Conservation (phyloP, 2,113 vertebrate genomes). For the Stomatorhinus ivindoensis region DNA sequence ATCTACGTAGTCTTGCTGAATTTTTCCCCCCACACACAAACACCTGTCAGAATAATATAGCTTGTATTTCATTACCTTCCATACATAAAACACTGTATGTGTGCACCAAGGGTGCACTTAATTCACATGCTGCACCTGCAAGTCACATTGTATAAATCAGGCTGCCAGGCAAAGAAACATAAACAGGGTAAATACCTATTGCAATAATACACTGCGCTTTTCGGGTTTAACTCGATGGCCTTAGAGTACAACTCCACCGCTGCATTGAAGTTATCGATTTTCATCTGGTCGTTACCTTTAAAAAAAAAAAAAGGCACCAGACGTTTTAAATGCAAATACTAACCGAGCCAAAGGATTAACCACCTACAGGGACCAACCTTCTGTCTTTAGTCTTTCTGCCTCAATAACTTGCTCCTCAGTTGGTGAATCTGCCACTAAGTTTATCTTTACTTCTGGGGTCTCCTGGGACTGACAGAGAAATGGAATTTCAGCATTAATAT, state of each 20-base stretch:
- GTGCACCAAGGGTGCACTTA: not conserved
- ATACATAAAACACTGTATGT: not conserved
- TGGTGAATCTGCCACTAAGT: conserved; percentile 43
- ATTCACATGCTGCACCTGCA: not conserved
- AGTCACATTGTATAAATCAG: not conserved
- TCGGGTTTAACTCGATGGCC: conserved; percentile 83
- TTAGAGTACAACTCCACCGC: conserved; percentile 85
- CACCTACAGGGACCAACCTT: conserved; percentile 59
- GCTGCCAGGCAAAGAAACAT: not conserved
- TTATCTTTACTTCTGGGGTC: conserved; percentile 50
- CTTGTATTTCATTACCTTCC: not conserved
- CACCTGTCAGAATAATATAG: not conserved
- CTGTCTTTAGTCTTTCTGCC: conserved; percentile 82
- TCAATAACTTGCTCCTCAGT: conserved; percentile 74
- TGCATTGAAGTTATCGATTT: conserved; percentile 80
- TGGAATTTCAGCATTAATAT: not conserved
- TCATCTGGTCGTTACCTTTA: conserved; percentile 94
- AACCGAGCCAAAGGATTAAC: not conserved
- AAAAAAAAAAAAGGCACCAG: not conserved
- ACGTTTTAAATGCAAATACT: not conserved
- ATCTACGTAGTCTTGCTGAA: not conserved
- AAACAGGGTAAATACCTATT: conserved; percentile 69
- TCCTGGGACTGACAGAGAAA: conserved; percentile 42
- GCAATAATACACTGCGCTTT: conserved; percentile 93
- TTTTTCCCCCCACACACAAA: not conserved